Percentiles rank a stretch among this genome's conserved stretches.
phyloP scores from a whole-genome alignment of 2,888 invertebrate species.

The Agriotes lineatus region DNA sequence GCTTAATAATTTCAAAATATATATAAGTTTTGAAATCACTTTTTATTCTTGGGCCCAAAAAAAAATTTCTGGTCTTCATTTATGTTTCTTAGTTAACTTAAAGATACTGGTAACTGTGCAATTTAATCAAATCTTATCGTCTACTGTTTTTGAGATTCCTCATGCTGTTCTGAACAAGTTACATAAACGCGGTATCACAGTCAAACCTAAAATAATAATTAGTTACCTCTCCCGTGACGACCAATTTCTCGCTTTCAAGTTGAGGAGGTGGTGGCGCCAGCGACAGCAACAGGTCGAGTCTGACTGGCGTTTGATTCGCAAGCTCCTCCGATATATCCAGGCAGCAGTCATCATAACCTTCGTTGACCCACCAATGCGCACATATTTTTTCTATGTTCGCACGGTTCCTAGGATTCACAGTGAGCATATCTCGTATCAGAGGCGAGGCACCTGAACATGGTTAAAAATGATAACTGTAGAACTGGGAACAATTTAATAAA shows the following conservation, averaged over 20 bases:
- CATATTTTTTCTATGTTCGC: slow-evolving; percentile 96
- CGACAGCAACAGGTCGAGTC: slow-evolving; percentile 87
- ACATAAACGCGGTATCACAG: too few species aligned
- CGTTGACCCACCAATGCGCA: slow-evolving; percentile 97
- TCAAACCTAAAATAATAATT: background rate
- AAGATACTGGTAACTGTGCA: too few species aligned
- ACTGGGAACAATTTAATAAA: slow-evolving; percentile 32
- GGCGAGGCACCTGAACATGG: slow-evolving; percentile 84
- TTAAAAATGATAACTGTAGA: background rate
- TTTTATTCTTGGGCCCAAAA: too few species aligned
- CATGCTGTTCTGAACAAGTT: background rate
- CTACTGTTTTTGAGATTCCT: too few species aligned
- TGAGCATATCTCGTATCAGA: slow-evolving; percentile 93
- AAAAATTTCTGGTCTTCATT: too few species aligned
- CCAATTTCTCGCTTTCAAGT: slow-evolving; percentile 79
- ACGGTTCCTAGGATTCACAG: slow-evolving; percentile 89
- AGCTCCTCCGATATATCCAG: slow-evolving; percentile 88
- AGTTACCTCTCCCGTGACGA: slow-evolving; percentile 72
- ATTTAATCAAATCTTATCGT: too few species aligned
- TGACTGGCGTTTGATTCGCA: slow-evolving; percentile 91
- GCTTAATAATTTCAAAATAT: too few species aligned
- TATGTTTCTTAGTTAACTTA: too few species aligned
- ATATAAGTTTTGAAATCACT: too few species aligned
- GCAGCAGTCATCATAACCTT: slow-evolving; percentile 84
- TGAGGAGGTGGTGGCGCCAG: slow-evolving; percentile 84